Evolutionary conservation across 64 coral and sea anemone genomes (phyloP).

Genomic region (Cladopsammia gracilis): DNA sequence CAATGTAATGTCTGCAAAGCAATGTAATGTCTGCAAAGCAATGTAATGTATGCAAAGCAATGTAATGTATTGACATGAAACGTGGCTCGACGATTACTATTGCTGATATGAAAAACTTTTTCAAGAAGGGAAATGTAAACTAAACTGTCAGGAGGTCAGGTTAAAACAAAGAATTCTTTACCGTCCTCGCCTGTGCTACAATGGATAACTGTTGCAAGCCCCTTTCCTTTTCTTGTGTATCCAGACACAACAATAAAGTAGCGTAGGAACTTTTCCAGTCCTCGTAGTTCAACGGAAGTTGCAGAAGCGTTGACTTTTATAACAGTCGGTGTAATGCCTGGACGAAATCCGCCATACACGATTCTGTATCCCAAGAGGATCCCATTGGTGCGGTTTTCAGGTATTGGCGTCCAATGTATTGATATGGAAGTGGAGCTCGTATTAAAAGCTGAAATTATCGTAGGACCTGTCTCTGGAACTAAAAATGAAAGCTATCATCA

Average conservation of each 20-base stretch:
- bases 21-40: no score
- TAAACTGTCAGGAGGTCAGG: no score
- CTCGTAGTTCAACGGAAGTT: not conserved
- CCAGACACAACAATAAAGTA: not conserved
- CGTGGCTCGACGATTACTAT: no score
- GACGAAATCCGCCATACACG: not conserved
- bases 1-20: no score
- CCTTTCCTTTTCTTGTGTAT: not conserved
- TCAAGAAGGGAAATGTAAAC: no score
- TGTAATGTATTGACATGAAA: no score
- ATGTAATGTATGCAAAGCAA: no score
- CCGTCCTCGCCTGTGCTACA: not conserved
- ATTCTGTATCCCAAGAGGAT: constrained; percentile 57
- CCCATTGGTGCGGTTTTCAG: not conserved
- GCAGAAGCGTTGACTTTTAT: not conserved
- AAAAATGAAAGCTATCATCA: not conserved
- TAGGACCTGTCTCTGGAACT: constrained; percentile 35
- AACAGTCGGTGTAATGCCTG: not conserved
- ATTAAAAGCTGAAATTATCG: not conserved
- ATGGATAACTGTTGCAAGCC: not conserved
- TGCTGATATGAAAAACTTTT: no score
- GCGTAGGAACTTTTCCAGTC: not conserved
- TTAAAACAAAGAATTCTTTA: no score
- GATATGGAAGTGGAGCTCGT: constrained; percentile 22
- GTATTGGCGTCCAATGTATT: constrained; percentile 22